Conservation (phyloP, 2,797 vertebrate genomes). For the Peromyscus aztecus region DNA sequence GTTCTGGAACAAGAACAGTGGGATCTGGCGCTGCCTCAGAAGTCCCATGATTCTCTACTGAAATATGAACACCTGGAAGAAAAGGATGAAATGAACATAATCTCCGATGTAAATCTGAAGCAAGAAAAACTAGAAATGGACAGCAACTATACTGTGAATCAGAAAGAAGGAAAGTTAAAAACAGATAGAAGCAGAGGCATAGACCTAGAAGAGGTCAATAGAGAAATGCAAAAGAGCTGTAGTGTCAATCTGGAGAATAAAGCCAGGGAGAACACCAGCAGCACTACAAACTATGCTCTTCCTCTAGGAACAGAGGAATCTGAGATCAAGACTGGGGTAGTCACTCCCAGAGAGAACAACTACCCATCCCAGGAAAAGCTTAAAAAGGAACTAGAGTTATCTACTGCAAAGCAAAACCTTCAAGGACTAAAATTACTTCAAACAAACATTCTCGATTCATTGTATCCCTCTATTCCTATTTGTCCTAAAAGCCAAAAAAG, state of each 20-base stretch:
- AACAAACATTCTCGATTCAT: not conserved
- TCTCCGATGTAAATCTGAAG: not conserved
- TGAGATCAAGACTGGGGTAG: not conserved
- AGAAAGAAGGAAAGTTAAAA: conserved; percentile 17
- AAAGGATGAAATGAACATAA: not conserved
- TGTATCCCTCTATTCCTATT: conserved; percentile 8
- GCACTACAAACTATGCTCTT: not conserved
- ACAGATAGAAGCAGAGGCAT: not conserved
- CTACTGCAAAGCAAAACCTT: not conserved
- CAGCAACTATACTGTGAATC: not conserved
- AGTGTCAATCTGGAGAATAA: not conserved
- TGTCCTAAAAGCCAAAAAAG: not conserved
- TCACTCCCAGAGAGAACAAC: not conserved
- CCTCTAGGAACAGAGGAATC: not conserved
- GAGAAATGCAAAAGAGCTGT: not conserved
- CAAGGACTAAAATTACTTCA: conserved; percentile 21
- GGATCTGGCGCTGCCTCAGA: not conserved
- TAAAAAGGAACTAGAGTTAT: not conserved
- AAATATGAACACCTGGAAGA: not conserved
- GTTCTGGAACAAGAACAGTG: not conserved
- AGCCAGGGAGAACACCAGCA: not conserved
- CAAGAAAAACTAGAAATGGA: not conserved
- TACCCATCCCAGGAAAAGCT: not conserved
- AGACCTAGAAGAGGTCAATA: not conserved
- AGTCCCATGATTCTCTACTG: not conserved